Percentiles rank a stretch among this genome's conserved stretches.
Conservation (phyloP, 2,888 invertebrate species). For the Athripsodes cinereus region DNA sequence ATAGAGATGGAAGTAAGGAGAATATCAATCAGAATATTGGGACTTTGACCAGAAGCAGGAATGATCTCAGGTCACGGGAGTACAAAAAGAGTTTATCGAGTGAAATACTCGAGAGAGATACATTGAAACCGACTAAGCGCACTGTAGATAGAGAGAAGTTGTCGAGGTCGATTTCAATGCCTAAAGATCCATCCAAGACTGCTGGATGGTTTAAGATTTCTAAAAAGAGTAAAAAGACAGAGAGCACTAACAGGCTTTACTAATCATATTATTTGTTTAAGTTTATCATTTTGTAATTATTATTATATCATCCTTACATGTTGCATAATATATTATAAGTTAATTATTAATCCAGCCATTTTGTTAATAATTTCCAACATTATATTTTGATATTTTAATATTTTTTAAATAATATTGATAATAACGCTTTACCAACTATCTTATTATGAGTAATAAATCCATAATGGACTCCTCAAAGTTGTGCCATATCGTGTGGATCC, state of each 20-base stretch:
- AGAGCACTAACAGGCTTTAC: conserved; percentile 23
- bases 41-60: conserved; percentile 42
- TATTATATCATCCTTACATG: too few relatives aligned
- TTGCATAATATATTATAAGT: too few relatives aligned
- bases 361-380: too few relatives aligned
- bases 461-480: too few relatives aligned
- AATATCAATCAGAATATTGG: conserved; percentile 24
- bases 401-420: too few relatives aligned
- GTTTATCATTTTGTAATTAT: too few relatives aligned
- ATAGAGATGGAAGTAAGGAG: conserved; percentile 29
- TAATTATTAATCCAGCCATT: too few relatives aligned
- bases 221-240: conserved; percentile 44
- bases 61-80: conserved; percentile 39
- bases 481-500: too few relatives aligned
- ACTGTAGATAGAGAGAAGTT: conserved; percentile 43
- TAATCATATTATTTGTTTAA: background rate
- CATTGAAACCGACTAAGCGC: conserved; percentile 30
- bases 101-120: conserved; percentile 53
- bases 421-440: too few relatives aligned
- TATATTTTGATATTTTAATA: too few relatives aligned
- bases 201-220: conserved; percentile 67
- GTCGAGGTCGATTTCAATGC: conserved; percentile 65
- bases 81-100: conserved; percentile 55
- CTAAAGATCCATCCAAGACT: conserved; percentile 63
- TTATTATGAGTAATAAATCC: too few relatives aligned